phyloP scores from a whole-genome alignment of 1,140 invertebrate species.

The Cyrtorhinus lividipennis region DNA sequence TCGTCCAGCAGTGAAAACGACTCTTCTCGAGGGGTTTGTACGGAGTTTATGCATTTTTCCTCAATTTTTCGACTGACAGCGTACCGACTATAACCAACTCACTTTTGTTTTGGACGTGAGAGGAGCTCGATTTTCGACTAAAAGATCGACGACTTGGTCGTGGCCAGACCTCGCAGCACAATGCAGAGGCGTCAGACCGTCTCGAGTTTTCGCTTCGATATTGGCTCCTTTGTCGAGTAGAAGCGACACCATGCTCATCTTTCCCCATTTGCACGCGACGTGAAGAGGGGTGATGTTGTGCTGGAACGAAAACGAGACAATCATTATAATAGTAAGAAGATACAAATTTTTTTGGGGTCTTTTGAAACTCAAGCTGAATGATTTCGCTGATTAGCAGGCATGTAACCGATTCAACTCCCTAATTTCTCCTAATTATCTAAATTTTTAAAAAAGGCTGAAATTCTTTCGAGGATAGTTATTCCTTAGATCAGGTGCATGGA shows the following conservation, averaged over 20 bases:
- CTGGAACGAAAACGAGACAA: slow-evolving; percentile 29
- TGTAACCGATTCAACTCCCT: background rate
- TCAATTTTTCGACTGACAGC: too few relatives aligned
- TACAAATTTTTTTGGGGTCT: too few relatives aligned
- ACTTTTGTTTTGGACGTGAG: slow-evolving; percentile 97
- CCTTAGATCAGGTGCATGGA: too few relatives aligned
- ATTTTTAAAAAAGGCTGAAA: too few relatives aligned
- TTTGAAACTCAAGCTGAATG: background rate
- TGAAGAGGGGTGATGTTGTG: slow-evolving; percentile 85
- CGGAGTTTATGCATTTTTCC: too few relatives aligned
- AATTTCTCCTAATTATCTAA: too few relatives aligned
- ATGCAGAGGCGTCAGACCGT: slow-evolving; percentile 82
- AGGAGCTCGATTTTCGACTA: slow-evolving; percentile 82
- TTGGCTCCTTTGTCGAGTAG: slow-evolving; percentile 73
- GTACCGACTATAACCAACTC: too few relatives aligned
- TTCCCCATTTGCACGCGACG: slow-evolving; percentile 95
- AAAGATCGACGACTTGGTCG: slow-evolving; percentile 82
- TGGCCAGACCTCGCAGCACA: slow-evolving; percentile 93
- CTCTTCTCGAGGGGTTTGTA: too few relatives aligned
- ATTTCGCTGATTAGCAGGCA: too few relatives aligned
- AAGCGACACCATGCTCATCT: slow-evolving; percentile 77
- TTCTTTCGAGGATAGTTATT: too few relatives aligned
- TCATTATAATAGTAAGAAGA: background rate
- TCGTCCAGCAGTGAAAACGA: too few relatives aligned
- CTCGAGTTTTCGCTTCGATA: slow-evolving; percentile 86